phyloP scores from a whole-genome alignment of 1,140 invertebrate genomes.

The Streblospio benedicti region DNA sequence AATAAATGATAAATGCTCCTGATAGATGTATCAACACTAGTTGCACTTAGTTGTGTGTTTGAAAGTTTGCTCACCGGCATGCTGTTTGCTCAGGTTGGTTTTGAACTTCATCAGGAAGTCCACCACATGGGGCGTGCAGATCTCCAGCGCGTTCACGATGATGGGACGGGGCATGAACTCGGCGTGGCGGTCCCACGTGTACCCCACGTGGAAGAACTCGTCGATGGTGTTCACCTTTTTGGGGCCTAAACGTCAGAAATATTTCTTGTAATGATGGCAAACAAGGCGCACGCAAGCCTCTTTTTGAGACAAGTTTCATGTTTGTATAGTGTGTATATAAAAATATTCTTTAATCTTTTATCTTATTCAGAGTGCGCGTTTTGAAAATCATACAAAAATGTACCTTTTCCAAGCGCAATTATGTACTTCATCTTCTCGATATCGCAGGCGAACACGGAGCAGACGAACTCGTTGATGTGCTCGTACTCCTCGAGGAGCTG shows the following conservation, averaged over 20 bases:
- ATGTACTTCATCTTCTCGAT: constrained; percentile 20
- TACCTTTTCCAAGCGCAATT: constrained; percentile 21
- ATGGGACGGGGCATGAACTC: constrained; percentile 27
- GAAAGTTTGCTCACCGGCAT: constrained; percentile 20
- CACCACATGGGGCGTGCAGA: constrained; percentile 25
- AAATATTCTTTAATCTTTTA: no score
- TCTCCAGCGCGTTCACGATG: constrained; percentile 22
- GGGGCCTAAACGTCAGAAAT: constrained; percentile 15
- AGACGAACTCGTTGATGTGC: constrained; percentile 28
- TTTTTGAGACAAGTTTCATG: no score
- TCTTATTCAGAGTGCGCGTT: not conserved
- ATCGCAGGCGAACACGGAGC: constrained; percentile 23
- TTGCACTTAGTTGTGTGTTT: not conserved
- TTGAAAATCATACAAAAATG: not conserved
- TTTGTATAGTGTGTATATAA: no score
- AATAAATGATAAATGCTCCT: no score
- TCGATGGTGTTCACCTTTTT: constrained; percentile 24
- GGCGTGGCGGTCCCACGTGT: constrained; percentile 18
- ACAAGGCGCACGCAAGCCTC: no score
- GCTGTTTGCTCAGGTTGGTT: constrained; percentile 21
- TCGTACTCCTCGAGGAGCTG: constrained; percentile 17
- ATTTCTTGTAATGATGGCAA: no score
- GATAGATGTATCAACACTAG: not conserved
- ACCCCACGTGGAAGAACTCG: constrained; percentile 22
- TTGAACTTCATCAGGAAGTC: constrained; percentile 23